phyloP scores from a whole-genome alignment of 1,140 invertebrate genomes.

The Drosophila lini region DNA sequence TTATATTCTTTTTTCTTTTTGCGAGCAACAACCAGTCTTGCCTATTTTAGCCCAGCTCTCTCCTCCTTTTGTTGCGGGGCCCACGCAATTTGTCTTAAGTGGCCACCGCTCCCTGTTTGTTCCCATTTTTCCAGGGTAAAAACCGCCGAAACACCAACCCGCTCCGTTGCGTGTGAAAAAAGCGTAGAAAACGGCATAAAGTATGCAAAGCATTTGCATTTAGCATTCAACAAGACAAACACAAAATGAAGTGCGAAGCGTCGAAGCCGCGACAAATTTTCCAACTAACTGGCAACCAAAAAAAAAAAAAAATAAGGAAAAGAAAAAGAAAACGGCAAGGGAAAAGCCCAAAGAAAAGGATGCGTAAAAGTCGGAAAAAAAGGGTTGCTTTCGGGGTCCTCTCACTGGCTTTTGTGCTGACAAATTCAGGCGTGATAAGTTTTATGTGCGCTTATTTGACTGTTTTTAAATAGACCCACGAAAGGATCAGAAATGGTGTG shows the following conservation, averaged over 20 bases:
- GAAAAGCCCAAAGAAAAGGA: constrained; percentile 44
- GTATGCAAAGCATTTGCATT: constrained; percentile 84
- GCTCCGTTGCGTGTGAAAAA: constrained; percentile 63
- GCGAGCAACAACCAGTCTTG: constrained; percentile 10
- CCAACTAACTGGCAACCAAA: constrained; percentile 40
- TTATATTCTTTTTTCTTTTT: constrained; percentile 15
- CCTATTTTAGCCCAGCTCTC: constrained; percentile 17
- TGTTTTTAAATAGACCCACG: constrained; percentile 80
- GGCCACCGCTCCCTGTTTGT: constrained; percentile 35
- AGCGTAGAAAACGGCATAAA: constrained; percentile 77
- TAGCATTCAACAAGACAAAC: constrained; percentile 83
- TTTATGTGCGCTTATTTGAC: constrained; percentile 82
- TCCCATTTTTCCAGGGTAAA: constrained; percentile 6
- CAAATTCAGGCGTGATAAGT: constrained; percentile 83
- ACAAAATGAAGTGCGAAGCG: constrained; percentile 80
- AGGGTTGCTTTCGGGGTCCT: constrained; percentile 55
- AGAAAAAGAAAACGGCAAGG: constrained; percentile 9
- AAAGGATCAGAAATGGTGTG: constrained; percentile 9
- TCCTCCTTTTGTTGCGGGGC: constrained; percentile 1
- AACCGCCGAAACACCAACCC: constrained; percentile 27
- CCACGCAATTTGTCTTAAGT: constrained; percentile 83
- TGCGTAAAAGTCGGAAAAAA: constrained; percentile 51
- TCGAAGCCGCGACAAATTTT: constrained; percentile 79
- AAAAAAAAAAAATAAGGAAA: constrained; percentile 19
- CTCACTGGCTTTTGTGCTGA: constrained; percentile 79